phyloP scores from a whole-genome alignment of 2,797 vertebrate species.

The Pseudotriccus pelzelni region DNA sequence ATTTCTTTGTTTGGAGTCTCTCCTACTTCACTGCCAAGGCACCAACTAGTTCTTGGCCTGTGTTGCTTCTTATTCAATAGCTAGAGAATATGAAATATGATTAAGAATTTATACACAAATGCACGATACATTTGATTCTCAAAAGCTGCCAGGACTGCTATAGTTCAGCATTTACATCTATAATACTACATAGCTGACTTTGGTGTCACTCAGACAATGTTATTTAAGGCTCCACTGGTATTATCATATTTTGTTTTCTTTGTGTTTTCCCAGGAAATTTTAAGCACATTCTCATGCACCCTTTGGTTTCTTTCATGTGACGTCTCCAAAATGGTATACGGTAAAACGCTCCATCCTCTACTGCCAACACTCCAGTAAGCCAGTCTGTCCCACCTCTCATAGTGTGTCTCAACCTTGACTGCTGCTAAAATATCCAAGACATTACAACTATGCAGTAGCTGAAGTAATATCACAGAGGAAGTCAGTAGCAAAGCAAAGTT shows the following conservation, averaged over 20 bases:
- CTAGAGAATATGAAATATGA: background rate
- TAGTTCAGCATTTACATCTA: slow-evolving; percentile 7
- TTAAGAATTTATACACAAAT: slow-evolving; percentile 4
- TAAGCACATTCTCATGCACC: background rate
- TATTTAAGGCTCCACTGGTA: background rate
- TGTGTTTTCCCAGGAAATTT: slow-evolving; percentile 29
- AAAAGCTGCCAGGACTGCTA: background rate
- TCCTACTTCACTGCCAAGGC: background rate
- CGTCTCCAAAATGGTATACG: background rate
- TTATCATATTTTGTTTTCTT: background rate
- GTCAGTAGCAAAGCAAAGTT: background rate
- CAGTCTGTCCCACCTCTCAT: background rate
- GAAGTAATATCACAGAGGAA: background rate
- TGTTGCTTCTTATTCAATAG: background rate
- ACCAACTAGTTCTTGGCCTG: background rate
- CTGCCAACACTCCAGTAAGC: background rate
- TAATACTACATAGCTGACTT: background rate
- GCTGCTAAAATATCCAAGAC: background rate
- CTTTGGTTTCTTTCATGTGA: slow-evolving; percentile 8
- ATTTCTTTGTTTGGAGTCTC: background rate
- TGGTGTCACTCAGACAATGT: background rate
- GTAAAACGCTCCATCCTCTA: slow-evolving; percentile 1
- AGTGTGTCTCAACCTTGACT: background rate
- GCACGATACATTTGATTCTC: background rate
- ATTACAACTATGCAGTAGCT: background rate